These are phyloP conservation scores for Drosophila leonis DNA, from an alignment of 2,888 invertebrate genomes.

Conservation along the genomic window DNA sequence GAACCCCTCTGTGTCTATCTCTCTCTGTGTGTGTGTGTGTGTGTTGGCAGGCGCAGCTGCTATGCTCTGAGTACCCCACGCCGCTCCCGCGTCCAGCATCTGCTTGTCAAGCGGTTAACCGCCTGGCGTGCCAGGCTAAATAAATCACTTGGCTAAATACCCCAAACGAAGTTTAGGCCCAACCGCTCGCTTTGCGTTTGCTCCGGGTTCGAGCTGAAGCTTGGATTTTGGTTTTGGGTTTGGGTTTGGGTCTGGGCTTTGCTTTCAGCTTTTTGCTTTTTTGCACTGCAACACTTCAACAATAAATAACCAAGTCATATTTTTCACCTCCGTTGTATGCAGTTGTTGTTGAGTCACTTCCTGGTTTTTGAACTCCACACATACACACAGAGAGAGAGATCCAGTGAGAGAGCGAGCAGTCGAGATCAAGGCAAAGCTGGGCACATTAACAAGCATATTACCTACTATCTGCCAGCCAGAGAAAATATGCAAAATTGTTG, in stretches of 20 bases:
- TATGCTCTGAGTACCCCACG: conserved; percentile 16
- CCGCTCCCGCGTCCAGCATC: conserved; percentile 3
- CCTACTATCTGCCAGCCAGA: conserved; percentile 69
- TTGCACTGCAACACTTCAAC: conserved; percentile 81
- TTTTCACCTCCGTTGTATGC: conserved; percentile 72
- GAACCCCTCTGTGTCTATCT: conserved; percentile 7
- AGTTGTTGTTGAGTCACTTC: conserved; percentile 79
- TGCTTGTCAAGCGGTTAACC: conserved; percentile 59
- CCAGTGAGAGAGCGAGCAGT: neutral
- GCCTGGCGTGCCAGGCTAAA: conserved; percentile 72
- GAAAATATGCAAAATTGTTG: conserved; percentile 79
- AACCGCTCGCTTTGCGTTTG: conserved; percentile 45
- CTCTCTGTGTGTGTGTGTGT: conserved; percentile 15
- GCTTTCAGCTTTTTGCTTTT: conserved; percentile 52
- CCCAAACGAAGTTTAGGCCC: conserved; percentile 78
- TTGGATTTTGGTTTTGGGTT: conserved; percentile 13
- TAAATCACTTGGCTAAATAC: conserved; percentile 78
- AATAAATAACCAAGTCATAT: conserved; percentile 81
- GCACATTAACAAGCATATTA: conserved; percentile 81
- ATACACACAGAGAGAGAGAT: conserved; percentile 11
- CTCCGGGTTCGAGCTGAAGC: conserved; percentile 33
- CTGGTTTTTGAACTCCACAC: conserved; percentile 75
- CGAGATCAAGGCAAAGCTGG: conserved; percentile 58
- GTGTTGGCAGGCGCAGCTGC: conserved; percentile 45
- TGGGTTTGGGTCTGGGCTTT: conserved; percentile 22